phyloP scores from a whole-genome alignment of 2,888 invertebrate species.

The Diaperis boleti region DNA sequence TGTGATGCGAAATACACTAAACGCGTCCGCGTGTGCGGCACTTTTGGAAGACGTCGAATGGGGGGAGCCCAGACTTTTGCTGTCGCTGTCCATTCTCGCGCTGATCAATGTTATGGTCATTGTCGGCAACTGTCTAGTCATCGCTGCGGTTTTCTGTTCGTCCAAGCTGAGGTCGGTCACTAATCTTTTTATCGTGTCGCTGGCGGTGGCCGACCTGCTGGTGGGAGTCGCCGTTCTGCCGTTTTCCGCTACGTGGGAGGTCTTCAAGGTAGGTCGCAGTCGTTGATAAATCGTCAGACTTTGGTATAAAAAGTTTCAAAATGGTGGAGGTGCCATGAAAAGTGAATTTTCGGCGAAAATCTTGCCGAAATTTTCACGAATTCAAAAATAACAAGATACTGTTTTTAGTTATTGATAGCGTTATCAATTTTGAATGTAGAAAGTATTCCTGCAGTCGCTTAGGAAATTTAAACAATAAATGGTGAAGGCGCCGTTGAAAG shows the following conservation, averaged over 20 bases:
- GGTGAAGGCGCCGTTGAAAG: no score
- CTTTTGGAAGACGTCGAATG: conserved; percentile 84
- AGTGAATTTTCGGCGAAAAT: no score
- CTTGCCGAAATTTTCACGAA: no score
- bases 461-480: no score
- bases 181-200: conserved; percentile 95
- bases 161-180: conserved; percentile 95
- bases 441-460: no score
- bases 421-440: no score
- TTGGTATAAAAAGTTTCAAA: no score
- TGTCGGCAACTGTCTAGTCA: conserved; percentile 91
- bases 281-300: no score
- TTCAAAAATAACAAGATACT: no score
- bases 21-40: conserved; percentile 85
- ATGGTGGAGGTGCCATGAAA: background rate
- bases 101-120: conserved; percentile 91
- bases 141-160: conserved; percentile 91
- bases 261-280: conserved; percentile 77
- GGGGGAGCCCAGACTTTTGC: conserved; percentile 83
- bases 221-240: conserved; percentile 97
- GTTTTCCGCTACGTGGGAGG: conserved; percentile 95
- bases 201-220: conserved; percentile 95
- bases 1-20: conserved; percentile 80
- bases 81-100: conserved; percentile 81
- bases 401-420: no score